Evolutionary conservation across 23 tunicate species (phyloP).

Genomic region (Oikopleura dioica): DNA sequence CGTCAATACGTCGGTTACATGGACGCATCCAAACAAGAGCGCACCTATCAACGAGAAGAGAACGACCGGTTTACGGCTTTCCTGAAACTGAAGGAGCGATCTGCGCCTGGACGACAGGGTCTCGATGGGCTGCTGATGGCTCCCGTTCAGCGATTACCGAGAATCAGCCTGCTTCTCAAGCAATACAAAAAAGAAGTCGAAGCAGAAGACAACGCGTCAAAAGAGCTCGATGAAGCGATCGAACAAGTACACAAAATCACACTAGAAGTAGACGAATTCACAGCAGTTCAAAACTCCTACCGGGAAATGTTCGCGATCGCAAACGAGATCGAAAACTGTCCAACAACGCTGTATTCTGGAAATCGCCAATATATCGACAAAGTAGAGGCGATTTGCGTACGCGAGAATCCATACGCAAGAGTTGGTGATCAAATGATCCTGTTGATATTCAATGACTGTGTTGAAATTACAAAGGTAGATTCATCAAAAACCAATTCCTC

Average conservation of each 20-base stretch:
- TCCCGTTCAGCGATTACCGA: constrained; percentile 1
- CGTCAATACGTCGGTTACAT: background rate
- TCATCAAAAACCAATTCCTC: too few species aligned
- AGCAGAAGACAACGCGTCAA: too few species aligned
- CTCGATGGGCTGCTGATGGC: background rate
- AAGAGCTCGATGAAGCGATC: background rate
- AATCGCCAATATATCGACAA: background rate
- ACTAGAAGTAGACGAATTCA: background rate
- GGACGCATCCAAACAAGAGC: constrained; percentile 6
- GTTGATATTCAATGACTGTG: constrained; percentile 1
- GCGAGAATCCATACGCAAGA: background rate
- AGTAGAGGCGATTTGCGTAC: background rate
- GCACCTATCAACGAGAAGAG: background rate
- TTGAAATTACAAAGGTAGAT: constrained; percentile 1
- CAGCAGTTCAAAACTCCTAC: background rate
- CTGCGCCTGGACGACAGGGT: background rate
- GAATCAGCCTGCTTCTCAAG: too few species aligned
- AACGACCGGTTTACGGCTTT: constrained; percentile 8
- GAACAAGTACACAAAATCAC: background rate
- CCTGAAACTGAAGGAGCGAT: background rate
- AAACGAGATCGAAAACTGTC: background rate
- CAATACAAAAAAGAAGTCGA: too few species aligned
- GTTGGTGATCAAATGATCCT: background rate
- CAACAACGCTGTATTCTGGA: background rate
- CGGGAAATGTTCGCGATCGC: constrained; percentile 9